Conservation (phyloP, 2,797 vertebrate species). For the Sebastes jordani region DNA sequence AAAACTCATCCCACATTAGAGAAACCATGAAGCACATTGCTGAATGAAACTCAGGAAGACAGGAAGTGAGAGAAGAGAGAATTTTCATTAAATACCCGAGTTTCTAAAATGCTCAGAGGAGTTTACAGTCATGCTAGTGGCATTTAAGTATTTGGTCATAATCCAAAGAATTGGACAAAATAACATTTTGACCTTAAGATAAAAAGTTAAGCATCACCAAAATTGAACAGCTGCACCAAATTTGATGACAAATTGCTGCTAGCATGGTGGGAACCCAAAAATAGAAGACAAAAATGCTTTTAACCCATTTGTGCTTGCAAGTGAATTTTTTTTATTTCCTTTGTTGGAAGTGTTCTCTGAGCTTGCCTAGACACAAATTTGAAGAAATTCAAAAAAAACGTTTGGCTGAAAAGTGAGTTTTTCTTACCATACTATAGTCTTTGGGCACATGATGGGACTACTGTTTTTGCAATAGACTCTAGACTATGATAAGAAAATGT, state of each 20-base stretch:
- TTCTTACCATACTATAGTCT: too few species aligned
- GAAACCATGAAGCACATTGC: background rate
- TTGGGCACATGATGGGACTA: too few species aligned
- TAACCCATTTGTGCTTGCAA: too few species aligned
- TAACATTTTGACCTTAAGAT: background rate
- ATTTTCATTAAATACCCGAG: too few species aligned
- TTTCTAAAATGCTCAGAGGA: background rate
- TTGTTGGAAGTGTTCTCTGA: too few species aligned
- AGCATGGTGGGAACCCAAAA: background rate
- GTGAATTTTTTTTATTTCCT: too few species aligned
- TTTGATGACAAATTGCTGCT: background rate
- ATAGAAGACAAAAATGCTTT: background rate
- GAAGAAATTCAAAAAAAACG: too few species aligned
- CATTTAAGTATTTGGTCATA: background rate
- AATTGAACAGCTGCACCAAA: background rate
- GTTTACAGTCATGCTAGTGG: too few species aligned
- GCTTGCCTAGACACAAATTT: too few species aligned
- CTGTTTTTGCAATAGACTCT: too few species aligned
- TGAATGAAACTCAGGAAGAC: background rate
- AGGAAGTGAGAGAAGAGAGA: background rate
- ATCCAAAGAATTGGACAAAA: background rate
- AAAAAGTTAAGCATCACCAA: background rate
- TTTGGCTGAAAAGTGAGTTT: too few species aligned
- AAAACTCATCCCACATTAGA: constrained; percentile 5
- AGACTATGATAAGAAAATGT: too few species aligned